phyloP scores from a whole-genome alignment of 2,113 vertebrate genomes.

The Sclerurus mexicanus region DNA sequence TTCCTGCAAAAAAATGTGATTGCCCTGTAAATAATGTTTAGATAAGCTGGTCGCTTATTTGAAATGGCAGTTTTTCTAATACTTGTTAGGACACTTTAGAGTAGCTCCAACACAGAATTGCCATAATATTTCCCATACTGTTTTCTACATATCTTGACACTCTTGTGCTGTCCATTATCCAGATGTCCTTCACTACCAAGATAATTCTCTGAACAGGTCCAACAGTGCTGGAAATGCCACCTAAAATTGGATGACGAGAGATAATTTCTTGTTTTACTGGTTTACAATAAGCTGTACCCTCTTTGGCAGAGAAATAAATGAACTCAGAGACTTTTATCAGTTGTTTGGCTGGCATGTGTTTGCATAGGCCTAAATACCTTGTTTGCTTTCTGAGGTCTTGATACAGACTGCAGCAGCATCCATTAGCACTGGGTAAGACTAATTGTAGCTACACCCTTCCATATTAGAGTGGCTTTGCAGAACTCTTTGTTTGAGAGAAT shows the following conservation, averaged over 20 bases:
- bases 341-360: background rate
- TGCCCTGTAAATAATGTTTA: slow-evolving; percentile 43
- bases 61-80: background rate
- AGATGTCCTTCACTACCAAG: slow-evolving; percentile 61
- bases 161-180: slow-evolving; percentile 32
- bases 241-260: slow-evolving; percentile 51
- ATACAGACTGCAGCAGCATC: background rate
- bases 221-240: slow-evolving; percentile 61
- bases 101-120: slow-evolving; percentile 41
- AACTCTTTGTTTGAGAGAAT: background rate
- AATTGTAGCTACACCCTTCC: background rate
- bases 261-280: background rate
- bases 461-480: background rate
- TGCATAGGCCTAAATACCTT: background rate
- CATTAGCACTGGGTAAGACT: background rate
- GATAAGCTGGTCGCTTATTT: slow-evolving; percentile 56
- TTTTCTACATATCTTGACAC: background rate
- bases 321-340: background rate
- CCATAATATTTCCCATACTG: background rate
- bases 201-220: slow-evolving; percentile 62
- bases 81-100: slow-evolving; percentile 47
- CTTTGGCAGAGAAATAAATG: background rate
- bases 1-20: background rate
- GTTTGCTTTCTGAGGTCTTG: background rate
- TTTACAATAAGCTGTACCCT: background rate